Evolutionary conservation across 2,888 invertebrate species (phyloP), one percentile per base, ranked within the genome.

Genomic region (Ferdinandea cuprea): DNA sequence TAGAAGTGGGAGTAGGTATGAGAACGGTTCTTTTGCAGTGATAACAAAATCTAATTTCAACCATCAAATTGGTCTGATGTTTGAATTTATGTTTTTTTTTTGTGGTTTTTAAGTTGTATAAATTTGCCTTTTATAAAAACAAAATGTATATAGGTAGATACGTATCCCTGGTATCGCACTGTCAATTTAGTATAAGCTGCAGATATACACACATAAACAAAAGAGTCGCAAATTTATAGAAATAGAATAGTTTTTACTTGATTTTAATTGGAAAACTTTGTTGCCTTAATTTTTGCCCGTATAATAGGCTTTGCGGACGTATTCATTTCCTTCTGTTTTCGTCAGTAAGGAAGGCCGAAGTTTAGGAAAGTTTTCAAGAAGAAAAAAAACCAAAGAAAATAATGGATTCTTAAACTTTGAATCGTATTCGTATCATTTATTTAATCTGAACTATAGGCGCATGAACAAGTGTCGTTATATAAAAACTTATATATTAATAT

Each of bases 241-340:
- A 63, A 46, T 28, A 35, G 54, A 42, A 63, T 63, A 72, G 63
- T 72, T 72, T 72, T 11, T 15, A 13, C 30, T 52, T 4, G 54
- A 11, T 72, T 63, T 72, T 56, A 72, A 63, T 63, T 63, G 54
- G 54, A 63, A 72, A 72, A 63, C 54, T 72, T 72, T 54, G 42
- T 42, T 9, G 17, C 40, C 40, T 40, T 13, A 11, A 17, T 17
- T 21, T 11, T 44, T 5, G 11, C 3, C 7, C 2, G 2, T 7
- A n/a, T n/a, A 2, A 15, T 13, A 8, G 44, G 44, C 5, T 17
- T 19, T 44, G 44, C 21, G 44, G 44, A 44, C 15, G 13, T 40
- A 15, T 40, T 40, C 40, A 15, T 13, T 40, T 15, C 5, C 2
- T 40, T 6, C 8, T 7, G 40, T 40, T 25, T 25, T 25, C 5